Evolutionary conservation across 2,113 vertebrate genomes (phyloP).

Genomic region (Gnathonemus longibarbis): DNA sequence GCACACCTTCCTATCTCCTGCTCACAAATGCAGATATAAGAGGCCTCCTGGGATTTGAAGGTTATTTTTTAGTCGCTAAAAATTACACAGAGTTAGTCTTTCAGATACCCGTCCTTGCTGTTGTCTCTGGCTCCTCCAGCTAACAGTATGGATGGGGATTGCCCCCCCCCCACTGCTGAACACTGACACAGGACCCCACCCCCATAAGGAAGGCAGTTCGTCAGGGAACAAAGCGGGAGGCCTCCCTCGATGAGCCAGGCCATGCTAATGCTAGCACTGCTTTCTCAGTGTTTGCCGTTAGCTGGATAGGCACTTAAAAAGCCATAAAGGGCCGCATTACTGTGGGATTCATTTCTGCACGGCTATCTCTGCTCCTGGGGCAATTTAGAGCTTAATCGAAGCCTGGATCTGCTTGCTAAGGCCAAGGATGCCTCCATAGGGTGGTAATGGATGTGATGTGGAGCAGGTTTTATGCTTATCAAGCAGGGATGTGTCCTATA

Average conservation of each 20-base stretch:
- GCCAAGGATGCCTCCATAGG: not conserved
- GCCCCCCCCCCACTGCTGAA: not conserved
- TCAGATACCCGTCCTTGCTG: not conserved
- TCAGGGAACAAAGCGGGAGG: not conserved
- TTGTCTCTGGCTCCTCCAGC: not conserved
- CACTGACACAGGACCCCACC: not conserved
- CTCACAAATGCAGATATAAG: not conserved
- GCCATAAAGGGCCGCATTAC: not conserved
- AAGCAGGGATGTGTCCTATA: not conserved
- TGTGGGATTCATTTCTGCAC: not conserved
- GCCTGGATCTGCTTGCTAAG: not conserved
- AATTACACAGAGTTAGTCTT: not conserved
- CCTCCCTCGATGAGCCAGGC: not conserved
- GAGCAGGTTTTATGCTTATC: not conserved
- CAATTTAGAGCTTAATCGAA: not conserved
- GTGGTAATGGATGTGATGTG: not conserved
- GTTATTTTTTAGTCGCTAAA: not conserved
- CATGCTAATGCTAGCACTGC: not conserved
- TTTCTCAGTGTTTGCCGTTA: not conserved
- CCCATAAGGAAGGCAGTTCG: not conserved
- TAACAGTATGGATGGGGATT: not conserved
- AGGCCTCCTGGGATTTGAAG: not conserved
- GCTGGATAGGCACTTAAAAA: not conserved
- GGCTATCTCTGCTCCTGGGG: not conserved
- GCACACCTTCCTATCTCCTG: not conserved